A percentile compares a stretch with the other conserved stretches of the same genome.
These are phyloP conservation scores for Tupiocoris notatus DNA, from an alignment of 2,888 invertebrate genomes.

Conservation along the genomic window DNA sequence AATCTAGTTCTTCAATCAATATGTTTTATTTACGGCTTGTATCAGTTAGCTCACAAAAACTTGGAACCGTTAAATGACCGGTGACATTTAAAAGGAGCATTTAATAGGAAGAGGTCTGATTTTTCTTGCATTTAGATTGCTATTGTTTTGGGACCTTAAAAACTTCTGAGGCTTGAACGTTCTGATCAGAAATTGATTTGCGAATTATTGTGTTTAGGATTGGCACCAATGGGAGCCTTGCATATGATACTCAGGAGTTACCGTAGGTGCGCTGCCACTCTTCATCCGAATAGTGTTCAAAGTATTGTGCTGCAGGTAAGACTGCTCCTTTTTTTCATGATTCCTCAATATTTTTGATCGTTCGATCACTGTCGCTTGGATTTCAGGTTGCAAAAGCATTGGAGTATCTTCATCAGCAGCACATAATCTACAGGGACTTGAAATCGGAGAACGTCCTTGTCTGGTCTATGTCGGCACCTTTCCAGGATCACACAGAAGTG, in stretches of 20 bases:
- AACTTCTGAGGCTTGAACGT: too few relatives aligned
- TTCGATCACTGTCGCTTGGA: too few relatives aligned
- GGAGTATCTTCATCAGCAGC: conserved; percentile 89
- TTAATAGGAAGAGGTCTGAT: too few relatives aligned
- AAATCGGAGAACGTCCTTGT: conserved; percentile 97
- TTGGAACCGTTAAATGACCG: too few relatives aligned
- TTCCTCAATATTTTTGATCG: too few relatives aligned
- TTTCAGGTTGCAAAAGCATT: conserved; percentile 80
- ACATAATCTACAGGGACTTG: conserved; percentile 89
- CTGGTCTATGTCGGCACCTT: conserved; percentile 90
- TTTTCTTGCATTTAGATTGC: too few relatives aligned
- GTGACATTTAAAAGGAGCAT: neutral
- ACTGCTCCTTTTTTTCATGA: conserved; percentile 13
- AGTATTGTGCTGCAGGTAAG: conserved; percentile 77
- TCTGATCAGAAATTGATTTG: too few relatives aligned
- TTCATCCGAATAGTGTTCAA: conserved; percentile 78
- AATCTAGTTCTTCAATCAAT: too few relatives aligned
- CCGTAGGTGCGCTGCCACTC: conserved; percentile 76
- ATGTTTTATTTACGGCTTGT: too few relatives aligned
- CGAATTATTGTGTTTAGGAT: conserved; percentile 61
- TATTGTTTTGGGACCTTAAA: too few relatives aligned
- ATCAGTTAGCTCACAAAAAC: too few relatives aligned
- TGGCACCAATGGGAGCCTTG: conserved; percentile 91
- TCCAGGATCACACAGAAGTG: conserved; percentile 64
- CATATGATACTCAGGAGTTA: conserved; percentile 82